Percentiles rank a stretch among this genome's conserved stretches.
These are phyloP conservation scores for Oscheius sp. DNA, from an alignment of 2,888 invertebrate species.

Conservation along the genomic window DNA sequence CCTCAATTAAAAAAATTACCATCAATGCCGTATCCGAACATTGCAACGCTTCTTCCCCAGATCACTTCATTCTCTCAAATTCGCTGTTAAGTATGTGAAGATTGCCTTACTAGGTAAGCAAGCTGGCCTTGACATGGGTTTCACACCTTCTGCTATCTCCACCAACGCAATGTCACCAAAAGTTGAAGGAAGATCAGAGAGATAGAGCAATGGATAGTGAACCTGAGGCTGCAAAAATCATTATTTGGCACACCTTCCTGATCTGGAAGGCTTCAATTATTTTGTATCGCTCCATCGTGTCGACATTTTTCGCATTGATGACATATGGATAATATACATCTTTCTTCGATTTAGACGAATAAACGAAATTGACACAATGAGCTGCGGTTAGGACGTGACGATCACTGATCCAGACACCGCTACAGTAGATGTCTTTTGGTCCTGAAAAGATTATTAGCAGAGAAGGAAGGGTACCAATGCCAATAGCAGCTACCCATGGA, in stretches of 20 bases:
- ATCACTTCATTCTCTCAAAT: not conserved
- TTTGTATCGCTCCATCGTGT: not conserved
- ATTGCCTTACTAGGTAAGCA: not conserved
- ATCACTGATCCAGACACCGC: conserved; percentile 5
- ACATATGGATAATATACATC: not conserved
- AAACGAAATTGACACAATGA: conserved; percentile 14
- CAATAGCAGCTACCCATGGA: conserved; percentile 8
- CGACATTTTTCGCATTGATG: not conserved
- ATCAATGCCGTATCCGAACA: conserved; percentile 13
- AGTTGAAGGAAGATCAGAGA: not conserved
- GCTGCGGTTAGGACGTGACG: conserved; percentile 4
- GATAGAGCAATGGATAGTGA: not conserved
- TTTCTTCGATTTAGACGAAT: not conserved
- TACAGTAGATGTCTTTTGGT: not conserved
- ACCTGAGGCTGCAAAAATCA: not conserved
- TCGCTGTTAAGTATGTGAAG: not conserved
- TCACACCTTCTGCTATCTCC: not conserved
- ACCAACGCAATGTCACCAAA: conserved; percentile 9
- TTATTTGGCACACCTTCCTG: not conserved
- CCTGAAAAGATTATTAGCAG: not conserved
- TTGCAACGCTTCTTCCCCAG: not conserved
- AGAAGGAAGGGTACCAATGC: not conserved
- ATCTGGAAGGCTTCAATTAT: conserved; percentile 1
- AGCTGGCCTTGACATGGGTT: not conserved
- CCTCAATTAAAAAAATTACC: not conserved